phyloP scores from a whole-genome alignment of 2,888 invertebrate genomes.

The Nephrotoma flavescens region DNA sequence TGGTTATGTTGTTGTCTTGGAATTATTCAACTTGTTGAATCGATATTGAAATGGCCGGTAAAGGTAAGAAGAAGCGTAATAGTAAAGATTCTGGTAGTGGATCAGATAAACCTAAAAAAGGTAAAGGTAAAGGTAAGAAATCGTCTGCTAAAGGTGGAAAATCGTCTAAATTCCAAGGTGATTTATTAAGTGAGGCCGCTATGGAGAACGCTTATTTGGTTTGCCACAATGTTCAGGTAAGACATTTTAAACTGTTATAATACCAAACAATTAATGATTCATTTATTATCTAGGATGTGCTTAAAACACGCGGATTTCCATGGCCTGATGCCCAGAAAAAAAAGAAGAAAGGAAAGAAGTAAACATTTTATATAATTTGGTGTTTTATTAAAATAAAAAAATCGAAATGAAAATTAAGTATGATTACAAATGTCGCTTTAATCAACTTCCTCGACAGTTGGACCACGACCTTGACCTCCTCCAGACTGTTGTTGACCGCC shows the following conservation, averaged over 20 bases:
- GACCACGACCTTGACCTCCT: conserved; percentile 33
- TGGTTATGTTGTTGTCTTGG: not conserved
- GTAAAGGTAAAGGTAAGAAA: conserved; percentile 35
- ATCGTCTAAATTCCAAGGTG: conserved; percentile 55
- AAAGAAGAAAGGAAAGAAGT: conserved; percentile 55
- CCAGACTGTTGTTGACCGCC: conserved; percentile 26
- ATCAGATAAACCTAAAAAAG: conserved; percentile 35
- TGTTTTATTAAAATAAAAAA: not conserved
- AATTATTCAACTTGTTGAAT: not conserved
- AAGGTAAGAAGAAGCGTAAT: conserved; percentile 40
- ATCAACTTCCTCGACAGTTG: conserved; percentile 60
- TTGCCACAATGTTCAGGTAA: conserved; percentile 81
- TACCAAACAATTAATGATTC: conserved; percentile 1
- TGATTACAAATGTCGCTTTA: conserved; percentile 21
- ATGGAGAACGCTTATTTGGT: conserved; percentile 92
- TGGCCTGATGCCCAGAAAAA: conserved; percentile 81
- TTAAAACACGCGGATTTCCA: conserved; percentile 74
- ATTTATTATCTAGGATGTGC: conserved; percentile 44
- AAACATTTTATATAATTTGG: not conserved
- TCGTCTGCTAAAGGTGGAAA: conserved; percentile 30
- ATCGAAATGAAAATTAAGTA: not conserved
- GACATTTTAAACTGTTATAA: not conserved
- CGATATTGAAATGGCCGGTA: conserved; percentile 27
- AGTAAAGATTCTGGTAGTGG: conserved; percentile 32
- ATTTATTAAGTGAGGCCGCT: conserved; percentile 76